Conservation (phyloP, 1,140 invertebrate genomes). For the Bactericera cockerelli region DNA sequence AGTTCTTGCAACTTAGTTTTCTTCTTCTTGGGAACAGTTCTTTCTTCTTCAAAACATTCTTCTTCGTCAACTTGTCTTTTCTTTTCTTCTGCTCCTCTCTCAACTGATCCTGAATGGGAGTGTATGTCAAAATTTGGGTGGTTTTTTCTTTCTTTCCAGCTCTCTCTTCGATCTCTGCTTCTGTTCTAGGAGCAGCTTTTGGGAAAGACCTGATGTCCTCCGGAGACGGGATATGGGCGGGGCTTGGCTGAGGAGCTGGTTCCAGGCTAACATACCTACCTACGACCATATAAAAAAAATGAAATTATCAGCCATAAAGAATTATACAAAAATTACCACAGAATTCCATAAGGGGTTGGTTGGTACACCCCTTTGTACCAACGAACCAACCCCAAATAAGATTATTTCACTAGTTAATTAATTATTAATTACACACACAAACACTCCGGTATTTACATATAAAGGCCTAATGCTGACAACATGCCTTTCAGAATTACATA, state of each 20-base stretch:
- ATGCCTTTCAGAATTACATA: not conserved
- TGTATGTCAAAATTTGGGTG: too few species aligned
- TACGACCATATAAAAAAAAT: not conserved
- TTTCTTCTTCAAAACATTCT: constrained; percentile 6
- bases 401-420: too few species aligned
- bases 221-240: not conserved
- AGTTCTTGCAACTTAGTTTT: not conserved
- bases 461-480: not conserved
- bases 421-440: not conserved
- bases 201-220: not conserved
- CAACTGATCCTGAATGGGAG: not conserved
- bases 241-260: too few species aligned
- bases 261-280: not conserved
- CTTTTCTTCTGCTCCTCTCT: constrained; percentile 7
- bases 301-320: not conserved
- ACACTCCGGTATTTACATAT: not conserved
- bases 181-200: not conserved
- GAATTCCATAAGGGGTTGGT: too few species aligned
- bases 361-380: not conserved
- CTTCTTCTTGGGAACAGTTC: not conserved
- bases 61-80: not conserved
- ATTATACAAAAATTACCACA: not conserved
- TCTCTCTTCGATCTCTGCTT: too few species aligned
- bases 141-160: too few species aligned
- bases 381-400: too few species aligned